Percentiles rank a stretch among this genome's conserved stretches.
Evolutionary conservation across 2,888 invertebrate species (phyloP).

Genomic region (Oscheius sp.): DNA sequence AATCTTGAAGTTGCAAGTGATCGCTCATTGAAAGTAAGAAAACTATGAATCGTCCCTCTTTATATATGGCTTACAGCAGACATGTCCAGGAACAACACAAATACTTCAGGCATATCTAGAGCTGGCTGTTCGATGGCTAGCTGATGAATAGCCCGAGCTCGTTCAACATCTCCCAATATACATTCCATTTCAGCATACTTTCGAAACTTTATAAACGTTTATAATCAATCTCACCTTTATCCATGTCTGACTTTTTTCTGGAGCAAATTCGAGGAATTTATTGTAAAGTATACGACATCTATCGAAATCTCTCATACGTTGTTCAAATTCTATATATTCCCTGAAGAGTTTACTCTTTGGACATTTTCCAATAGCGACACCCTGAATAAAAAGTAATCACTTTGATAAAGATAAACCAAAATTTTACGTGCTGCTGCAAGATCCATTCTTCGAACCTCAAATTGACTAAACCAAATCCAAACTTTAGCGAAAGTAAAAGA

Average conservation of each 20-base stretch:
- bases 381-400: conserved; percentile 77
- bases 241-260: conserved; percentile 98
- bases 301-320: conserved; percentile 95
- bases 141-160: conserved; percentile 92
- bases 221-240: conserved; percentile 77
- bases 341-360: conserved; percentile 95
- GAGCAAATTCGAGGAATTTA: conserved; percentile 93
- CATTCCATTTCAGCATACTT: conserved; percentile 94
- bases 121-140: conserved; percentile 89
- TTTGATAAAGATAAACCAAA: conserved; percentile 76
- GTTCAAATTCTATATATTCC: conserved; percentile 94
- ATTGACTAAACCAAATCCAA: conserved; percentile 95
- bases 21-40: too few species aligned
- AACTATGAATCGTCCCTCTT: too few species aligned
- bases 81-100: too few species aligned
- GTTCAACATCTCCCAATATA: conserved; percentile 88
- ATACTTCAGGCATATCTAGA: conserved; percentile 97
- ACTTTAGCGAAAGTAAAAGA: conserved; percentile 97
- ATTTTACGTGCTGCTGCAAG: conserved; percentile 87
- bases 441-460: conserved; percentile 94
- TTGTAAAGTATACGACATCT: conserved; percentile 90
- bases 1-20: too few species aligned
- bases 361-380: conserved; percentile 92
- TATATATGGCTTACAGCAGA: too few species aligned
- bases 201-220: too few species aligned